These are phyloP conservation scores for Phalacrocorax brasilianus DNA, from an alignment of 2,113 vertebrate species.

Conservation along the genomic window DNA sequence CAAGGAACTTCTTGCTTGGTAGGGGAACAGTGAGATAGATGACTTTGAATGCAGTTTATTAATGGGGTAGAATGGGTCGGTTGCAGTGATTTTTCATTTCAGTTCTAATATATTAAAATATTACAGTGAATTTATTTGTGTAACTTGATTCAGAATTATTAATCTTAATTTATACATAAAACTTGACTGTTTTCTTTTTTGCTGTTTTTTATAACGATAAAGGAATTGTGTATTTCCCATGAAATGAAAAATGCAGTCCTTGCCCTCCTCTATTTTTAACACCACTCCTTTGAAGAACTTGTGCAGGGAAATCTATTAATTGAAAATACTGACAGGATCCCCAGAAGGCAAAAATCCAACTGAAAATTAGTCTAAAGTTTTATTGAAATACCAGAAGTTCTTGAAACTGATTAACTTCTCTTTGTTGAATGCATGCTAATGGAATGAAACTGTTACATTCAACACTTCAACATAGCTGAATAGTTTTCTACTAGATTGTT, in stretches of 20 bases:
- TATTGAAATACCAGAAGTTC: slow-evolving; percentile 44
- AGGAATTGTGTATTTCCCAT: not conserved
- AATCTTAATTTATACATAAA: not conserved
- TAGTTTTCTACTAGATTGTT: slow-evolving; percentile 4
- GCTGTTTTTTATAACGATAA: not conserved
- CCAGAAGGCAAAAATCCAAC: slow-evolving; percentile 49
- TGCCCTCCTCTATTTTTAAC: slow-evolving; percentile 10
- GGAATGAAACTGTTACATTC: slow-evolving; percentile 21
- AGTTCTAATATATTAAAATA: not conserved
- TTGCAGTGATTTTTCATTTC: not conserved
- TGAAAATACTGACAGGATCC: slow-evolving; percentile 57
- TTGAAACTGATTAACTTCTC: slow-evolving; percentile 54
- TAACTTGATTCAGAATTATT: not conserved
- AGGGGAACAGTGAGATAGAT: not conserved
- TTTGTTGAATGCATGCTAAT: slow-evolving; percentile 33
- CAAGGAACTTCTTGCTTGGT: not conserved
- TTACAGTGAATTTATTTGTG: not conserved
- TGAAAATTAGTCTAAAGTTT: slow-evolving; percentile 49
- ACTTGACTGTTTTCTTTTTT: not conserved
- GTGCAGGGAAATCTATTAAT: slow-evolving; percentile 42
- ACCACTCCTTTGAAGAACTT: slow-evolving; percentile 38
- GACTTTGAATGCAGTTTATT: not conserved
- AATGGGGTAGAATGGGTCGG: not conserved
- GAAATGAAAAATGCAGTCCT: slow-evolving; percentile 12
- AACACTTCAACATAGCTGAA: not conserved